Conservation (phyloP, 2,113 vertebrate species). For the Cyanoramphus novaezelandiae region DNA sequence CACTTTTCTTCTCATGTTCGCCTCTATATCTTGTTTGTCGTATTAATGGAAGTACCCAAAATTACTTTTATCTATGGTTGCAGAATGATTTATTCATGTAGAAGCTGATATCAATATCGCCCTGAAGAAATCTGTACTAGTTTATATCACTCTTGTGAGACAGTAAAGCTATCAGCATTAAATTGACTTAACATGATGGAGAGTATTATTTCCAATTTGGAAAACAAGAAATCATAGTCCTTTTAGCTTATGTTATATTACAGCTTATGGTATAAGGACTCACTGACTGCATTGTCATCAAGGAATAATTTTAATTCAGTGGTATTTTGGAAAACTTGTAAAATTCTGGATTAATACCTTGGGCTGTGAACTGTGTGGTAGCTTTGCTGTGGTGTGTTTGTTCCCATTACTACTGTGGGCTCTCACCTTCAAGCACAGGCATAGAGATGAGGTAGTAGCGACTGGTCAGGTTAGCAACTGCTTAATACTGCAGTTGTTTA, state of each 20-base stretch:
- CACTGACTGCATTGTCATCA: not conserved
- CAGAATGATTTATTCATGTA: not conserved
- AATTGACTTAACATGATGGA: not conserved
- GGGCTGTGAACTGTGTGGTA: not conserved
- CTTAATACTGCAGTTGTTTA: not conserved
- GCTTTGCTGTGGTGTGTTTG: not conserved
- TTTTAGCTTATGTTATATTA: not conserved
- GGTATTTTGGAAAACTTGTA: not conserved
- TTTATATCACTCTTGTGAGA: not conserved
- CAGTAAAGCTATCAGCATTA: not conserved
- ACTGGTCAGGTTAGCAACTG: not conserved
- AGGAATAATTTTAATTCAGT: not conserved
- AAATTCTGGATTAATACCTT: not conserved
- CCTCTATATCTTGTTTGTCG: not conserved
- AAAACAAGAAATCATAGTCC: too few species aligned
- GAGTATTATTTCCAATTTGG: not conserved
- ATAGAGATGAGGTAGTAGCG: rapidly evolving
- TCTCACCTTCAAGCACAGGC: not conserved
- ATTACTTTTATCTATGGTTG: not conserved
- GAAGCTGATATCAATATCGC: not conserved
- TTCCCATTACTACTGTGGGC: rapidly evolving
- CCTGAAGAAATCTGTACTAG: not conserved
- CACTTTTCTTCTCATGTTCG: not conserved
- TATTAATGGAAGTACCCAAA: not conserved
- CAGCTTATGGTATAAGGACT: not conserved